A percentile compares a stretch with the other conserved stretches of the same genome.
These are phyloP conservation scores for Prionace glauca DNA, from an alignment of 2,797 vertebrate genomes.

Conservation along the genomic window DNA sequence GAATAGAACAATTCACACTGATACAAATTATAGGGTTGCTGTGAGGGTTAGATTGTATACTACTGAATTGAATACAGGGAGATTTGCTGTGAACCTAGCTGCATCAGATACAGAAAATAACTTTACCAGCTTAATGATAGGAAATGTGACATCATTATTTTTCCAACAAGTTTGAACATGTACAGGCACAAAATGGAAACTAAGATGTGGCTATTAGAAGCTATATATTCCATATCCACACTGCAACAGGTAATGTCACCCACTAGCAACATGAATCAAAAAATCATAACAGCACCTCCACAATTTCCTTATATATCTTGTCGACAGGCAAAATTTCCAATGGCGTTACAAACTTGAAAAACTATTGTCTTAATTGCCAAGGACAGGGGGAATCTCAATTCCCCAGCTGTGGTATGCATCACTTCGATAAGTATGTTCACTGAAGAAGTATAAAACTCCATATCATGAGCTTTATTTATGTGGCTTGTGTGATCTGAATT, in stretches of 20 bases:
- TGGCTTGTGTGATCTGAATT: not conserved
- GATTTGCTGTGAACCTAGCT: not conserved
- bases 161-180: not conserved
- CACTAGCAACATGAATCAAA: not conserved
- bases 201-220: not conserved
- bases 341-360: not conserved
- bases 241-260: not conserved
- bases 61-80: not conserved
- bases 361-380: not conserved
- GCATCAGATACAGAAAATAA: not conserved
- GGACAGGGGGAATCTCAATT: not conserved
- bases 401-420: not conserved
- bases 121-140: not conserved
- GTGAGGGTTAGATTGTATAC: not conserved
- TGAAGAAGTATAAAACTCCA: not conserved
- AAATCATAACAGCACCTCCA: not conserved
- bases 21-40: not conserved
- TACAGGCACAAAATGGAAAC: not conserved
- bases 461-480: not conserved
- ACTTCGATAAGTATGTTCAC: not conserved
- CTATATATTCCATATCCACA: not conserved
- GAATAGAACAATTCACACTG: not conserved
- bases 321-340: not conserved
- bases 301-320: not conserved
- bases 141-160: not conserved